Evolutionary conservation across 2,888 invertebrate genomes (phyloP), one percentile per base, ranked within the genome.

Genomic region (Drosophila suboccidentalis): DNA sequence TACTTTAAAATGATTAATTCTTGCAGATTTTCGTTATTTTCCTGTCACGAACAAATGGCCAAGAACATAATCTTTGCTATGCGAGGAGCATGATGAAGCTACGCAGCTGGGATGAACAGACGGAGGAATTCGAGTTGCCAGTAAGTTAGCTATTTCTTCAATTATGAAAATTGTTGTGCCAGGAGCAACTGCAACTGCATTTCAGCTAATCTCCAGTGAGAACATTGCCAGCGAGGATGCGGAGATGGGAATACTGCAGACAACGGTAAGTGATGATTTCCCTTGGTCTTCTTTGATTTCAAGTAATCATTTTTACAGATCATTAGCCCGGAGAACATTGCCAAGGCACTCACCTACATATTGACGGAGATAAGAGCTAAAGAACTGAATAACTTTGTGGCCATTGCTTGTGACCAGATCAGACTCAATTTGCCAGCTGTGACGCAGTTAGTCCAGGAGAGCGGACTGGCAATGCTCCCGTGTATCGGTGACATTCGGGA

Each of bases 101-200:
- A 10, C 65, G 79, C 38, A 70, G 51, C 38, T 79, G 79, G 79
- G 51, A 79, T 36, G 75, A 79, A 11, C 36, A 41, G 5, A 13
- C 39, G 2, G 79, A 76, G 17, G 43, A 65, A 3, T 69, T 74
- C 15, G 60, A 74, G 3, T 74, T 43, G 46, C 75, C 76, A 6
- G 76, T 79, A 53, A 70, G 75, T 61, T 8, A 1, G 1, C 11
- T 43, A 19, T 10, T 1, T 10, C 1, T 1, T 10, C 1, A 41
- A 4, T 22, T n/a, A 9, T 4, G 46, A 3, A 4, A 4, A 26
- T 6, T 9, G 38, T 17, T 10, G 22, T 36, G 38, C 26, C 38
- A 13, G 17, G n/a, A 15, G 3, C 9, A 29, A 36, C 11, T 26
- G 3, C 9, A 29, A 36, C 11, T 26, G 22, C n/a, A 43, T 50